A percentile compares a stretch with the other conserved stretches of the same genome.
Conservation (phyloP, 2,888 invertebrate species). For the Ophion costatus region DNA sequence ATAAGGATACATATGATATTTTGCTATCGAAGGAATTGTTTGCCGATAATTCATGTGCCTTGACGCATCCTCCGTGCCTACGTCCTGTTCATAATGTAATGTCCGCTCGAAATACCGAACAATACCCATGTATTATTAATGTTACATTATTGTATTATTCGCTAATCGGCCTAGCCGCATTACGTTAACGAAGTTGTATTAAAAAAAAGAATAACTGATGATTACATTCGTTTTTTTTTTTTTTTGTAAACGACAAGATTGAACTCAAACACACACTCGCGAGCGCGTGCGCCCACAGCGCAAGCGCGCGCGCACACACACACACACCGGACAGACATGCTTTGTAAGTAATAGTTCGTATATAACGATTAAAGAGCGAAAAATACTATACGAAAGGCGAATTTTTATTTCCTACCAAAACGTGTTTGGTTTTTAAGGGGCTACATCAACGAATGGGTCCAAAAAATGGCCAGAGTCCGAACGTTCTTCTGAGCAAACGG, state of each 20-base stretch:
- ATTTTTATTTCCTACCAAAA: conserved; percentile 22
- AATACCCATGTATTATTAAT: conserved; percentile 82
- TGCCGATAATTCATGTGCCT: conserved; percentile 64
- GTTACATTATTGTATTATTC: conserved; percentile 79
- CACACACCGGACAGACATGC: conserved; percentile 75
- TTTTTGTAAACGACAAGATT: conserved; percentile 46
- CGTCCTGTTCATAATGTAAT: conserved; percentile 72
- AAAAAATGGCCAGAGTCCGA: no score
- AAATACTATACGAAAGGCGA: conserved; percentile 61
- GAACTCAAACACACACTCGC: neutral
- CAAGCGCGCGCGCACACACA: neutral
- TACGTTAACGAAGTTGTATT: conserved; percentile 58
- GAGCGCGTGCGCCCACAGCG: neutral
- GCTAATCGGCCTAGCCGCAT: conserved; percentile 67
- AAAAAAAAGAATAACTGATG: conserved; percentile 52
- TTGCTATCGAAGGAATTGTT: conserved; percentile 53
- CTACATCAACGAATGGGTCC: no score
- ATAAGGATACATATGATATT: conserved; percentile 40
- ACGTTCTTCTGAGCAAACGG: no score
- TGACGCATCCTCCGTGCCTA: conserved; percentile 65
- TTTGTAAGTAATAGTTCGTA: conserved; percentile 83
- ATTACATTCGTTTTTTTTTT: conserved; percentile 16
- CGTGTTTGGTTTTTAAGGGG: neutral
- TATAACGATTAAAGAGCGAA: conserved; percentile 79
- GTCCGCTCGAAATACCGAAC: conserved; percentile 70